Base-by-base conservation (phyloP, 2,797 vertebrate genomes). In the Cetoscarus ocellatus region DNA sequence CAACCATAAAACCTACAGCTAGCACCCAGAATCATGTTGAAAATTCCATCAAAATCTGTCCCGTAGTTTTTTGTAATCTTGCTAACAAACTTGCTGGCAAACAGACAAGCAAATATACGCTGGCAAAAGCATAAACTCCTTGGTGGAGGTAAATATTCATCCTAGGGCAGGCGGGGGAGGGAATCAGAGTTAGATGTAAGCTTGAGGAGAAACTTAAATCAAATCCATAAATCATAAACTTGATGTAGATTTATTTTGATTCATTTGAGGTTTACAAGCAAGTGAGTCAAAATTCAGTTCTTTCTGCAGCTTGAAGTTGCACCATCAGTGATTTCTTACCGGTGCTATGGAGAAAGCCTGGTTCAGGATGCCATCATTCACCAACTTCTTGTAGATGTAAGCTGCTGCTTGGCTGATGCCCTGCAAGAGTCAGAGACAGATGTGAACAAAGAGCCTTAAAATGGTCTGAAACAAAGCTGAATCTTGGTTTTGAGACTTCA, bases 291-390 rank as follows among this genome's bases (percentile, higher is more conserved):
- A 6, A 18, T 27, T 27, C 11, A 40, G 36, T n/a, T n/a, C n/a
- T n/a, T n/a, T n/a, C n/a, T n/a, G 47, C 10, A 6, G 39, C 14
- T 27, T 36, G 15, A 42, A 61, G 7, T 10, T 35, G 14, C 12
- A 10, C 42, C 1, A 13, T 17, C 5, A 5, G 18, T 12, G 27
- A 1, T 14, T 73, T 38, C 96, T 97, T 91, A 99, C 98, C 1
- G 98, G 97, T 17, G 95, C 98, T 0, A 96, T 86, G 61, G 93
- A 93, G 92, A 99, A 97, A 0, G 98, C 98, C 85, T 98, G 96
- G 90, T 95, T 98, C 90, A 99, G 87, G 86, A 99, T 98, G 39
- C 97, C 97, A 0, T 99, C 97, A 0, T 95, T 95, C 45, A 97
- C 66, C 5, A 99, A 94, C 66, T 95, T 96, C 80, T 75, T 93